Evolutionary conservation across 1,140 invertebrate genomes (phyloP), one percentile per base, ranked within the genome.

Genomic region (Lithobius niger): DNA sequence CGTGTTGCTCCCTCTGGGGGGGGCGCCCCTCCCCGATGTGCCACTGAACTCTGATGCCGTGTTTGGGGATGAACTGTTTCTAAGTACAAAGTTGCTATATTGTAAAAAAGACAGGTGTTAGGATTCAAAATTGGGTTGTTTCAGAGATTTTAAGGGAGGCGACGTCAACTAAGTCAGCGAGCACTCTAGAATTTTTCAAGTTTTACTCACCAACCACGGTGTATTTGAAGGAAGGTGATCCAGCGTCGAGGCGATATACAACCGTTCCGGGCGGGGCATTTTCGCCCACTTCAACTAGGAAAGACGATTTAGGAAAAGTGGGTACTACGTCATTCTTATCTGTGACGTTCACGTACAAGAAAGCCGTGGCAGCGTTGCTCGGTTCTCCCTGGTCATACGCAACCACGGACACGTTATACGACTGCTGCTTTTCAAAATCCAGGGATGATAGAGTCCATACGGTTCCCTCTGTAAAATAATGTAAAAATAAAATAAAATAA

Each of bases 341-440:
- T 1, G 61, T 58, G 1, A 67, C 66, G 10, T 64, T 66, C 15
- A 69, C 61, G 62, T 63, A 66, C 2, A 91, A 66, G 21, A 88
- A 68, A 2, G 87, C 86, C 0, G 82, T 82, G 0, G 86, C 83
- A 51, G 82, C 86, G 6, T 86, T 67, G 59, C 84, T 82, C 0
- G 87, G 86, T 26, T 80, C 83, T 1, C 88, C 88, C 19, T 88
- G 71, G 72, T 91, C 88, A 0, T 85, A 86, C 0, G 86, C 87
- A 3, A 86, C 77, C 0, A 91, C 78, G 0, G 84, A 83, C 1
- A 91, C 71, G 66, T 89, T 88, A 62, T 86, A 79, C 16, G 73
- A 66, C 26, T 69, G 71, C 59, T 79, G 73, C 25, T 64, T 72
- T 68, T 86, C 83, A 61, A 82, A 88, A 63, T 88, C 84, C 6